A percentile compares a stretch with the other conserved stretches of the same genome.
Evolutionary conservation across 2,113 vertebrate species (phyloP).

Genomic region (Sinosuthora webbiana): DNA sequence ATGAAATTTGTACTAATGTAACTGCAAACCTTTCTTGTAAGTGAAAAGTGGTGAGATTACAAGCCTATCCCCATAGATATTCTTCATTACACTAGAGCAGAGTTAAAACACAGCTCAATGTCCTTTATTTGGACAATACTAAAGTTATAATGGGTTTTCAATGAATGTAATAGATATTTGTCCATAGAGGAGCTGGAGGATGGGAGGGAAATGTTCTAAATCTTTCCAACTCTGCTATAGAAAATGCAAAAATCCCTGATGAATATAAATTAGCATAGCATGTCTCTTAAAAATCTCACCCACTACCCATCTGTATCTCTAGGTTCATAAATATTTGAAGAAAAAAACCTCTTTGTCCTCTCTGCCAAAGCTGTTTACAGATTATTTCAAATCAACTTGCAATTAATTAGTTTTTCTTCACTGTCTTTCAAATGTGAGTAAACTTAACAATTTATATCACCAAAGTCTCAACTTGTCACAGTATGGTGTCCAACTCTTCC

Average conservation of each 20-base stretch:
- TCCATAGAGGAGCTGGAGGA: neutral
- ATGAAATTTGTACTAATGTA: neutral
- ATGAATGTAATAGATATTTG: neutral
- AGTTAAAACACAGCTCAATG: neutral
- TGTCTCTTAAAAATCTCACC: constrained; percentile 28
- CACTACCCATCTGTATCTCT: constrained; percentile 38
- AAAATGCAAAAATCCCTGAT: neutral
- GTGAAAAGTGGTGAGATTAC: neutral
- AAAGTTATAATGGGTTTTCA: neutral
- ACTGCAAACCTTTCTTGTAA: neutral
- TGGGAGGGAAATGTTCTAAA: neutral
- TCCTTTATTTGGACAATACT: neutral
- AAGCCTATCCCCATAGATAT: neutral
- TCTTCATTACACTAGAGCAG: neutral
- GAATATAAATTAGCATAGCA: neutral
- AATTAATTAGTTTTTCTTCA: neutral
- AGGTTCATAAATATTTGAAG: neutral
- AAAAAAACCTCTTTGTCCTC: neutral
- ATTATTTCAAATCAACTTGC: neutral
- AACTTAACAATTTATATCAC: neutral
- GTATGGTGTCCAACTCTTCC: neutral
- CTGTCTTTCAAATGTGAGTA: neutral
- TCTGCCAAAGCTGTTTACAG: neutral
- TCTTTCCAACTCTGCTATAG: neutral
- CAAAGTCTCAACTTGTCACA: neutral